Evolutionary conservation across 2,113 vertebrate genomes (phyloP), one percentile per base, ranked within the genome.

Genomic region (Aramus guarauna): DNA sequence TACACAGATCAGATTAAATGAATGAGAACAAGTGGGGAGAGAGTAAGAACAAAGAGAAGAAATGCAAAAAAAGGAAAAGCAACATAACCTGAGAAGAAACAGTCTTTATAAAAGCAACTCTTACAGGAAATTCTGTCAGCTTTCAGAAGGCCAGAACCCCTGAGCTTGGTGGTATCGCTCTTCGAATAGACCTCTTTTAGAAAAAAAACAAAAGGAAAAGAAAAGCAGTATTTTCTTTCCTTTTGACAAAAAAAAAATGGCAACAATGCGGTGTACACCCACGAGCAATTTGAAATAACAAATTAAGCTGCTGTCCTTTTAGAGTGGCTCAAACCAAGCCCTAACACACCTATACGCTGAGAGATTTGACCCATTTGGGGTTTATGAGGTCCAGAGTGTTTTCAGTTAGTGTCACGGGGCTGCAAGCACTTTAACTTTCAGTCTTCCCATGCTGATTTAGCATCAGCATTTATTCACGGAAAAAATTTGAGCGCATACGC

Each of bases 81-180:
- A 50, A 60, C 41, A 58, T 53, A 69, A 27, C 8, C 29, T 63
- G 30, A 39, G 36, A 94, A 62, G 82, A 96, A 94, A 67, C 39
- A 53, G 36, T 53, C 69, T 91, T 92, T 91, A 27, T 59, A 68
- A 91, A 59, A 85, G 69, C 66, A 67, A 15, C 15, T 64, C 59
- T 66, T 53, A 52, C 76, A 87, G 89, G 84, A 96, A 95, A 91
- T 93, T 90, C 58, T 88, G 83, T 86, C 55, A 88, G 32, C 79
- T 89, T 67, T 80, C 4, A 10, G 56, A 86, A 91, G 52, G 50
- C 47, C 91, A 69, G 41, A 67, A 74, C 26, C 94, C 63, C 41
- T 4, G 10, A 83, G 59, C 50, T 3, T 60, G 23, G 41, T n/a
- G 34, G 29, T 29, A 45, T 86, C 3, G 0, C 41, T 85, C 24